Base-by-base conservation (phyloP, 2,797 vertebrate species). In the Orientallactaga sibirica region DNA sequence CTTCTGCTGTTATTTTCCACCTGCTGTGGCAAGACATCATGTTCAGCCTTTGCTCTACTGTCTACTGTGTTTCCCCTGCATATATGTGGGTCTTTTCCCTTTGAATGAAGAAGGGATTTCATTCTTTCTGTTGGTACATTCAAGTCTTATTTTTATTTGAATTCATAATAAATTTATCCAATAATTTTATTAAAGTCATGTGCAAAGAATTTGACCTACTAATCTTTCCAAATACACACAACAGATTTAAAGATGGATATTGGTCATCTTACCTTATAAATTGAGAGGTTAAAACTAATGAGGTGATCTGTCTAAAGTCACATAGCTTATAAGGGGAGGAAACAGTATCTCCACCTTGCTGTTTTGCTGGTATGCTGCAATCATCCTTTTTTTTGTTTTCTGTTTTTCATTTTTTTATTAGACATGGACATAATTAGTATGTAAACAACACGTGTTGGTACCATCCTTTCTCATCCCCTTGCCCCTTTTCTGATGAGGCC, bases 141-240 rank as follows among this genome's bases (percentile, higher is more conserved):
- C 66, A 67, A 74, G 37, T 70, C 14, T 27, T n/a, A n/a, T n/a
- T 84, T 64, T 55, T 43, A 37, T 37, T 37, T 80, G 5, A 70
- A 74, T n/a, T 91, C 78, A 75, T 41, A 90, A 88, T 19, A 88
- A 48, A 14, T 55, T 27, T 24, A 11, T 58, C 15, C 55, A 58
- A 58, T 58, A 58, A 58, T 24, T 78, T 90, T 90, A 88, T 5
- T 84, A 62, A 76, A 96, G 19, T 41, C 48, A 64, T 16, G 20
- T 76, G 55, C 16, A 86, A 93, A 79, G 55, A 5, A 48, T 7
- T 75, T 89, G 73, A 37, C 48, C 25, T 66, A 66, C 14, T 77
- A 89, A 29, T 55, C 20, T 94, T 74, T 22, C 61, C 61, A 33
- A 94, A 91, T 90, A 7, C 81, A 37, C 66, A 73, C 73, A 91